phyloP scores from a whole-genome alignment of 1,140 invertebrate genomes.

The Matsumurasca onukii region DNA sequence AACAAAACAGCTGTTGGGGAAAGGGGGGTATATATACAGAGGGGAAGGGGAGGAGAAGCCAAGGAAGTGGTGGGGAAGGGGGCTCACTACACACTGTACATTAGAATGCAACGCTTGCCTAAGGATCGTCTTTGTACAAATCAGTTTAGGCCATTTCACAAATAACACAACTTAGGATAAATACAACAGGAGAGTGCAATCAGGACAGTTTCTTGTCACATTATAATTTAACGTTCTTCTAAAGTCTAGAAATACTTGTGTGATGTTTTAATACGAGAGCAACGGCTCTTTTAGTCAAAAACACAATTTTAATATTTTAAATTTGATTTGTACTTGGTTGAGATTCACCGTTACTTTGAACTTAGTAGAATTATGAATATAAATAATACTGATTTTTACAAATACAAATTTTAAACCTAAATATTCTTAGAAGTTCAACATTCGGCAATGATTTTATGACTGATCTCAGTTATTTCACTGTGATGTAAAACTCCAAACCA shows the following conservation, averaged over 20 bases:
- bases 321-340: neutral
- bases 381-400: no score
- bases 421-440: no score
- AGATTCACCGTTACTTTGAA: no score
- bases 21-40: conserved; percentile 8
- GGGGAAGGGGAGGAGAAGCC: neutral
- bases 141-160: conserved; percentile 30
- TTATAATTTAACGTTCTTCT: neutral
- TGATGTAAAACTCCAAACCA: no score
- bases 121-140: conserved; percentile 23
- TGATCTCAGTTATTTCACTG: no score
- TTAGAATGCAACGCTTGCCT: conserved; percentile 27
- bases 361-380: no score
- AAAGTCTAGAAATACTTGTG: neutral
- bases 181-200: neutral
- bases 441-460: no score
- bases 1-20: no score
- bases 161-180: conserved; percentile 12
- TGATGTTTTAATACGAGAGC: neutral
- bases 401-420: no score
- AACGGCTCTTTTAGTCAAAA: neutral
- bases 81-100: conserved; percentile 25
- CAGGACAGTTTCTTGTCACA: neutral
- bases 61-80: neutral
- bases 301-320: neutral